Percentiles rank a stretch among this genome's conserved stretches.
phyloP scores from a whole-genome alignment of 2,797 vertebrate species.

The Champsocephalus esox region DNA sequence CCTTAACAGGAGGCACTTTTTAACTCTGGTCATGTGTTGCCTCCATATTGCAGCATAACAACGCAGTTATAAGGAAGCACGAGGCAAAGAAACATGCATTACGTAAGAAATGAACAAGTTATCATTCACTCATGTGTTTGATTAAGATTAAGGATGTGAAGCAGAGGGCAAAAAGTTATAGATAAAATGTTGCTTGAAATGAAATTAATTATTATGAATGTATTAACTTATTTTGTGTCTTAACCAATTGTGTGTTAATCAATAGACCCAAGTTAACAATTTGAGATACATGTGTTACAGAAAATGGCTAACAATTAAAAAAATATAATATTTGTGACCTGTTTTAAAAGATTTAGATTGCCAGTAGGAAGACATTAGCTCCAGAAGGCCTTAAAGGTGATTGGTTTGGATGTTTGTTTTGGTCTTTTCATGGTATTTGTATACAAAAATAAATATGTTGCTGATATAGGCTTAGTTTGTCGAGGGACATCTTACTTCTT shows the following conservation, averaged over 20 bases:
- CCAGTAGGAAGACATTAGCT: not conserved
- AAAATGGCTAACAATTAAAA: not conserved
- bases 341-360: not conserved
- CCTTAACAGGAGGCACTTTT: constrained; percentile 5
- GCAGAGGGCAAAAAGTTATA: not conserved
- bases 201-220: not conserved
- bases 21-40: constrained; percentile 21
- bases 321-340: too few relatives aligned
- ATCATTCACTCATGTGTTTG: constrained; percentile 23
- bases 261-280: too few relatives aligned
- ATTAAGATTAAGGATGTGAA: not conserved
- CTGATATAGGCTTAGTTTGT: too few relatives aligned
- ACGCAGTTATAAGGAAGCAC: constrained; percentile 12
- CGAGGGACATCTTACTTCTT: too few relatives aligned
- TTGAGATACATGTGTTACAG: not conserved
- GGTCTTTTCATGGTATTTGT: not conserved
- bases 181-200: not conserved
- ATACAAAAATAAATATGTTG: not conserved
- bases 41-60: constrained; percentile 39
- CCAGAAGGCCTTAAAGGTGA: not conserved
- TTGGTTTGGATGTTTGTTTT: not conserved
- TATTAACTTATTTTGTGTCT: too few relatives aligned
- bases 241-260: too few relatives aligned
- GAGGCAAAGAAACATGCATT: constrained; percentile 10
- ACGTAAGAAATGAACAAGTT: constrained; percentile 27